A percentile compares a stretch with the other conserved stretches of the same genome.
Evolutionary conservation across 1,140 invertebrate species (phyloP).

Genomic region (Idris sp.): DNA sequence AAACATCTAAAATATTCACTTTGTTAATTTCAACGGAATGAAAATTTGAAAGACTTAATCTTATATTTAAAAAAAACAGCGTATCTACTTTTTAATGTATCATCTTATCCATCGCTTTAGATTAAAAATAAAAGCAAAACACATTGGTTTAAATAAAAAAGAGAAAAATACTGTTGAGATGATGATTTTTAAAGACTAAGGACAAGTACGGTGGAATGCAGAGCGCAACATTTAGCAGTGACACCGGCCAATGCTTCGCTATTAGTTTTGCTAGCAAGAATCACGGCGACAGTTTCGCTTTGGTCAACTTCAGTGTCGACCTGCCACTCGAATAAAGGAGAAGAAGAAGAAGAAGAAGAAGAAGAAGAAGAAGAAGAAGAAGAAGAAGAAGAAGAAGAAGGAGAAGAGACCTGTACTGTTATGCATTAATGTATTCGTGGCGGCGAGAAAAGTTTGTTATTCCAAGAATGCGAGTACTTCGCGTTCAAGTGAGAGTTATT

Average conservation of each 20-base stretch:
- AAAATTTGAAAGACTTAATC: no score
- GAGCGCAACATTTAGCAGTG: constrained; percentile 35
- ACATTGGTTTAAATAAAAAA: no score
- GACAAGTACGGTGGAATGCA: constrained; percentile 68
- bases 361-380: constrained; percentile 10
- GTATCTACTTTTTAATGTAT: no score
- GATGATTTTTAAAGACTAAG: no score
- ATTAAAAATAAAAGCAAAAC: no score
- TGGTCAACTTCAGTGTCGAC: constrained; percentile 1
- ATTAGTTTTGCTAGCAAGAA: no score
- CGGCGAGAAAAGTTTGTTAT: constrained; percentile 31
- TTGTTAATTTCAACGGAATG: no score
- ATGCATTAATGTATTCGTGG: constrained; percentile 39
- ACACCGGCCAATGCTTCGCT: constrained; percentile 34
- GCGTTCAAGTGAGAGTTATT: constrained; percentile 10
- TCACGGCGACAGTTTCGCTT: constrained; percentile 23
- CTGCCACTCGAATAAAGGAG: no score
- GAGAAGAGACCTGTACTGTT: constrained; percentile 39
- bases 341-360: constrained; percentile 10
- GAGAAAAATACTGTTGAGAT: no score
- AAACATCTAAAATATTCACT: no score
- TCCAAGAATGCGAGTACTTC: constrained; percentile 39
- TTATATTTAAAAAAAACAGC: no score
- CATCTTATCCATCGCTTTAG: no score
- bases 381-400: constrained; percentile 5